Evolutionary conservation across 2,797 vertebrate species (phyloP).

Genomic region (Gastrophryne carolinensis): DNA sequence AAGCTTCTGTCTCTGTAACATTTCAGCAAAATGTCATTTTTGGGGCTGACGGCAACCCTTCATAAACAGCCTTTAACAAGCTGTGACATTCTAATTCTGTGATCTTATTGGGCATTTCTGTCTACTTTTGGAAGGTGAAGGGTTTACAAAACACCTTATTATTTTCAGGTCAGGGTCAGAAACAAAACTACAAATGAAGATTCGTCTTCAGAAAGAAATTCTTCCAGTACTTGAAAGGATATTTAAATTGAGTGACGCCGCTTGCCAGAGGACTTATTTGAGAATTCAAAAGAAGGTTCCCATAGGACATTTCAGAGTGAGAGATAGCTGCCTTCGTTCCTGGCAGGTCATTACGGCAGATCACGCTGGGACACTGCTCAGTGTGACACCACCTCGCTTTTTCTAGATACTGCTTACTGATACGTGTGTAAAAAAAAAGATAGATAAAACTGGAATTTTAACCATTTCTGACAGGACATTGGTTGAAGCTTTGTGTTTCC

Average conservation of each 20-base stretch:
- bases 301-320: conserved; percentile 76
- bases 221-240: conserved; percentile 54
- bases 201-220: conserved; percentile 51
- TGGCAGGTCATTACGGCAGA: conserved; percentile 84
- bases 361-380: conserved; percentile 67
- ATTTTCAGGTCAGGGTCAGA: conserved; percentile 50
- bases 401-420: conserved; percentile 17
- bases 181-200: conserved; percentile 57
- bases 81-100: conserved; percentile 37
- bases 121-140: conserved; percentile 19
- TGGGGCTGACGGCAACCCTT: not conserved
- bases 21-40: not conserved
- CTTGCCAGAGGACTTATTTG: conserved; percentile 69
- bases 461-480: conserved; percentile 50
- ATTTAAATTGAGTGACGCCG: conserved; percentile 72
- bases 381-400: conserved; percentile 33
- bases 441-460: conserved; percentile 17
- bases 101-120: conserved; percentile 24
- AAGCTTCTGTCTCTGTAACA: not conserved
- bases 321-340: conserved; percentile 67
- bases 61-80: conserved; percentile 25
- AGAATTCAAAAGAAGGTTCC: conserved; percentile 77
- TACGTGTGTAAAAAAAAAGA: conserved; percentile 22
- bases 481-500: not conserved
- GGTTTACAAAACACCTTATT: conserved; percentile 55